A percentile compares a stretch with the other conserved stretches of the same genome.
These are phyloP conservation scores for Colossoma macropomum DNA, from an alignment of 2,113 vertebrate genomes.

Conservation along the genomic window DNA sequence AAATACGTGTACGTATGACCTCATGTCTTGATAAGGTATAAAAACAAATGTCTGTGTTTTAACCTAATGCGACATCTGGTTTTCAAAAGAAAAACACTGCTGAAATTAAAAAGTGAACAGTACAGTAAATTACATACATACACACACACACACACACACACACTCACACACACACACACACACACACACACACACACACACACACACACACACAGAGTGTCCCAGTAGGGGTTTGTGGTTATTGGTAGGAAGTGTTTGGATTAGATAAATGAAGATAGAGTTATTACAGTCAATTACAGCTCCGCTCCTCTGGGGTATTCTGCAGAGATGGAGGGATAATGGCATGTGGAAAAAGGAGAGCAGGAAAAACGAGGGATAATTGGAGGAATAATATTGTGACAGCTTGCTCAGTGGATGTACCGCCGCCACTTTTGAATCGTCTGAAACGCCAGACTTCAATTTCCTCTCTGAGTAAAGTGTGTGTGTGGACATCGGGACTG, in stretches of 20 bases:
- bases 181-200: not conserved
- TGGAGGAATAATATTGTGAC: slow-evolving; percentile 60
- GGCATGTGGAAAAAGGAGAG: slow-evolving; percentile 25
- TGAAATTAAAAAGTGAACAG: not conserved
- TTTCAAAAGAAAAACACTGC: not conserved
- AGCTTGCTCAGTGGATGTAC: slow-evolving; percentile 1
- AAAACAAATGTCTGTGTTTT: too few relatives aligned
- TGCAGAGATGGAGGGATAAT: slow-evolving; percentile 13
- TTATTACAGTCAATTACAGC: slow-evolving; percentile 56
- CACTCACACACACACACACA: not conserved
- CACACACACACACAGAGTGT: not conserved
- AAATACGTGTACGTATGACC: too few relatives aligned
- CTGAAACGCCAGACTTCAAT: slow-evolving; percentile 13
- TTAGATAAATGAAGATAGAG: slow-evolving; percentile 60
- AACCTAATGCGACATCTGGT: not conserved
- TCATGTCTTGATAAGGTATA: too few relatives aligned
- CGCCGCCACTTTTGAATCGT: not conserved
- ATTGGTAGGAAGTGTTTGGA: slow-evolving; percentile 54
- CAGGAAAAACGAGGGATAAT: slow-evolving; percentile 31
- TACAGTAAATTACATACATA: not conserved
- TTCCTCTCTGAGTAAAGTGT: not conserved
- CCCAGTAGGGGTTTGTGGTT: slow-evolving; percentile 42
- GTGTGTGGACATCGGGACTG: too few relatives aligned
- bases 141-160: slow-evolving; percentile 27
- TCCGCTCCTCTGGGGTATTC: slow-evolving; percentile 36